Evolutionary conservation across 37 sponge, comb jelly and placozoan genomes (phyloP), one percentile per base, ranked within the genome.

Genomic region (Chondrilla cf. caribensis): DNA sequence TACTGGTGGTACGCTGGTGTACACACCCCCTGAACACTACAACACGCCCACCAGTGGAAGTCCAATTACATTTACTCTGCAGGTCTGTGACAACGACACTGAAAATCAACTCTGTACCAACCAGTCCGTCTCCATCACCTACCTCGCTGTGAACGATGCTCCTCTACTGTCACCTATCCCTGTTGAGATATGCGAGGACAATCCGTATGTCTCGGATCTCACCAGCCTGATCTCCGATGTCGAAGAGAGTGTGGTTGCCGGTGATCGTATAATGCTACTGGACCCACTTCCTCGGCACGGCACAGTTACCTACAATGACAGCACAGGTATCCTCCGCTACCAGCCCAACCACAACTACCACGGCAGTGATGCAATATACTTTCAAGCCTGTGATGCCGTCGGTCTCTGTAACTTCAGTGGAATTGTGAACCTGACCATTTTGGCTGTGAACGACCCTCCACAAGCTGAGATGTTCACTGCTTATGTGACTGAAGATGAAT

Each of bases 371-470:
- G 33, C 59, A 38, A 79, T 96, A 37, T 79, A 80, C 75, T 87
- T 83, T 41, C 67, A 79, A 44, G 88, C 93, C 0, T 96, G 96
- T 84, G 96, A 96, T 43, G 70, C 82, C 42, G 39, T 33, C 59
- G 81, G 79, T 35, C 36, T 41, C 39, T 96, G 96, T 71, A 90
- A 82, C 64, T 8, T 43, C 0, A 66, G 76, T 25, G 93, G 93
- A 9, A 51, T 73, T 28, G 41, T 96, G 2, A 58, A 55, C 0
- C 72, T 93, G 22, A 78, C 54, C 3, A 80, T 96, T 4, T 82
- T 82, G 21, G 32, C 85, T 31, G 89, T 93, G 26, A 96, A 96
- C 58, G 93, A 93, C 65, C 85, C 82, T 14, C 96, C 96, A 44
- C 26, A n/a, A 15, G 87, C 89, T 0, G 73, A 79, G 26, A 73